Evolutionary conservation across 1,140 invertebrate species (phyloP).

Genomic region (Charaxes varanes): DNA sequence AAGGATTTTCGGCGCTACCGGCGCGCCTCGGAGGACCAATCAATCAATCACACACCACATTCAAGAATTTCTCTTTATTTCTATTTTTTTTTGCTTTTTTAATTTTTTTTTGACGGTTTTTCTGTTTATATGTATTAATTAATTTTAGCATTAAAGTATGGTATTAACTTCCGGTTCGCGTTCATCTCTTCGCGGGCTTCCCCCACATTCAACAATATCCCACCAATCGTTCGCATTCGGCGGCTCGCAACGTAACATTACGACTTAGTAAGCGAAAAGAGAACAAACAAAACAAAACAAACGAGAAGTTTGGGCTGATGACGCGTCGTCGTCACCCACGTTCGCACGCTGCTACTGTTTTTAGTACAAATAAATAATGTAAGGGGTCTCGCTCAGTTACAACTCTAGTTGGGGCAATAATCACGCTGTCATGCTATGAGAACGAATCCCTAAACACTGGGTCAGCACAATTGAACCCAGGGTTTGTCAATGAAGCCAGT

Average conservation of each 20-base stretch:
- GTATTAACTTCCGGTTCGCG: constrained; percentile 61
- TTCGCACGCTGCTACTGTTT: constrained; percentile 1
- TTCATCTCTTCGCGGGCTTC: constrained; percentile 43
- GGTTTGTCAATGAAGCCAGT: too few relatives aligned
- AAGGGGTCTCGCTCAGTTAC: neutral
- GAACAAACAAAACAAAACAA: constrained; percentile 68
- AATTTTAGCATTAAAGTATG: constrained; percentile 64
- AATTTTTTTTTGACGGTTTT: constrained; percentile 43
- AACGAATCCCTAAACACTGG: too few relatives aligned
- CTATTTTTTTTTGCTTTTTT: constrained; percentile 54
- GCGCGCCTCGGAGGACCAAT: constrained; percentile 41
- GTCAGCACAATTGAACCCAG: too few relatives aligned
- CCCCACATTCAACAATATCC: neutral
- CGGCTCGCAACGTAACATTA: constrained; percentile 43
- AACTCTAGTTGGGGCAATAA: too few relatives aligned
- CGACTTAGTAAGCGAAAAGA: constrained; percentile 58
- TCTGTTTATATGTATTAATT: constrained; percentile 53
- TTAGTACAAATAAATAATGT: constrained; percentile 3
- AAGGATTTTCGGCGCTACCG: constrained; percentile 36
- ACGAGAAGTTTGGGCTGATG: constrained; percentile 47
- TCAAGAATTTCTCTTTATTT: constrained; percentile 68
- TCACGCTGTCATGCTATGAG: too few relatives aligned
- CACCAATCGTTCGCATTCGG: constrained; percentile 12
- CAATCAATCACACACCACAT: constrained; percentile 68
- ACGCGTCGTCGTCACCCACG: constrained; percentile 22